Base-by-base conservation (phyloP, 1,140 invertebrate species). In the Zaprionus davidi region DNA sequence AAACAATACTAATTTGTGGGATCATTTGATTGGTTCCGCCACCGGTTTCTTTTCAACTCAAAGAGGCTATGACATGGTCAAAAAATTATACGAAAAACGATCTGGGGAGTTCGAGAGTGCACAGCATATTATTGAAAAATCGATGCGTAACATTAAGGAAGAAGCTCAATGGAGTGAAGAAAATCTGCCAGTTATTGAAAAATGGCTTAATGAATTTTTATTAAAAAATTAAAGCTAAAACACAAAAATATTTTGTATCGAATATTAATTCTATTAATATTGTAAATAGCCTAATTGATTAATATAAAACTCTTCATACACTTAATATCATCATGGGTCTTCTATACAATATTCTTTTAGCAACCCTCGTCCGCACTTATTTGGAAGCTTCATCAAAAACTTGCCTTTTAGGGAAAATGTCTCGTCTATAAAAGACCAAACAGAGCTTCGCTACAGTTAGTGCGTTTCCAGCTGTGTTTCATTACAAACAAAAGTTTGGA, bases 21-120 rank as follows among this genome's bases (percentile, higher is more conserved):
- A 96, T 64, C 95, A 94, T 79, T 92, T 97, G 5, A 94, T 97
- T 13, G 94, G 95, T 55, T 95, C 95, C 11, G 95, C 96, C 0
- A 96, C 96, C 0, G 95, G 95, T 0, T 94, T 94, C 12, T 96
- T 96, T 83, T 96, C 95, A 36, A 96, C 95, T 0, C 94, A 96
- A 82, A 94, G 95, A 70, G 96, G 96, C 11, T 93, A 96, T 24
- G 94, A 96, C 41, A 94, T 95, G 93, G 96, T 96, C 0, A 94
- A 94, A 1, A 93, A 95, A 36, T 79, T 96, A 0, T 95, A 96
- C 60, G 91, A 93, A 7, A 81, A 94, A 36, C 93, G 94, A 51
- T 92, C 94, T 70, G 94, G 94, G 2, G 94, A 96, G 77, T 95
- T 96, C 66, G 95, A 95, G 0, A 94, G 94, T 13, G 95, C 95